These are phyloP conservation scores for Rhorus exstirpatorius DNA, from an alignment of 2,888 invertebrate genomes.

Conservation along the genomic window DNA sequence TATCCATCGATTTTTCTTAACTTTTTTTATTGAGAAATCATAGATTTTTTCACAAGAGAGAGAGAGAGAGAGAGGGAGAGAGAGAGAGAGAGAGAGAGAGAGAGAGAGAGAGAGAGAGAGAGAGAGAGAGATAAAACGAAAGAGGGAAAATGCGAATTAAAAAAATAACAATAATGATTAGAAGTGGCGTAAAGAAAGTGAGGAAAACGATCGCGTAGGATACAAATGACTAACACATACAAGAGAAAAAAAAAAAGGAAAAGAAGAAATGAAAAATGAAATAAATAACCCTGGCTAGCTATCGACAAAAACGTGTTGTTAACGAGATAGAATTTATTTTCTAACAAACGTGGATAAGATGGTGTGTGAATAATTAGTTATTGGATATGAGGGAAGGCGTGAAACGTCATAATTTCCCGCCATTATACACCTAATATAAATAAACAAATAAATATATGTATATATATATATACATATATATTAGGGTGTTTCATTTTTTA, in stretches of 20 bases:
- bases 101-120: neutral
- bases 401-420: conserved; percentile 24
- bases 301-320: conserved; percentile 54
- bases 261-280: conserved; percentile 35
- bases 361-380: conserved; percentile 35
- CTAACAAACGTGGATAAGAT: conserved; percentile 57
- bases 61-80: conserved; percentile 5
- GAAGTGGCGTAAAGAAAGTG: neutral
- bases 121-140: no score
- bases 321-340: conserved; percentile 67
- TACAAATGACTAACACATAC: conserved; percentile 30
- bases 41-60: conserved; percentile 72
- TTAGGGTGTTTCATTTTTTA: no score
- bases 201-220: conserved; percentile 42
- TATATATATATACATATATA: no score
- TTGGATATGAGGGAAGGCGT: conserved; percentile 9
- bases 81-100: neutral
- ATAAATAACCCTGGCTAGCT: conserved; percentile 45
- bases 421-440: no score
- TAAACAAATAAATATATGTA: no score
- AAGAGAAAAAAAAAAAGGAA: conserved; percentile 6
- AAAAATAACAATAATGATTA: conserved; percentile 5
- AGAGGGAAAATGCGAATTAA: neutral
- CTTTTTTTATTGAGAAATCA: conserved; percentile 63
- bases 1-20: conserved; percentile 47